A percentile compares a stretch with the other conserved stretches of the same genome.
Evolutionary conservation across 2,888 invertebrate genomes (phyloP).

Genomic region (Scaptomyza tumidula): DNA sequence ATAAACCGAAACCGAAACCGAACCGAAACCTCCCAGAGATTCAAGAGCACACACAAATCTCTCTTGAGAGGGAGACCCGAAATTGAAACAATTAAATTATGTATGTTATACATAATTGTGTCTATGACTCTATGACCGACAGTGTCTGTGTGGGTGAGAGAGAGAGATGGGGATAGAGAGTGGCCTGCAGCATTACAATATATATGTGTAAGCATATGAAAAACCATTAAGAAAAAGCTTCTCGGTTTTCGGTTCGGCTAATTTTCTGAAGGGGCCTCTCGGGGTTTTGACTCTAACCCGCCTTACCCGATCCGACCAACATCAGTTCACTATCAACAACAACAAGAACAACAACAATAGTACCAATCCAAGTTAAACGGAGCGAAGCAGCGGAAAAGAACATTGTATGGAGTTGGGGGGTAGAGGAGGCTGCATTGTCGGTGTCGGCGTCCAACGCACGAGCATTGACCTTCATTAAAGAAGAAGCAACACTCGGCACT

Average conservation of each 20-base stretch:
- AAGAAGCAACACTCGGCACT: slow-evolving; percentile 50
- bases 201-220: slow-evolving; percentile 22
- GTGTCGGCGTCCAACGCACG: slow-evolving; percentile 64
- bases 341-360: slow-evolving; percentile 28
- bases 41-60: slow-evolving; percentile 10
- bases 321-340: slow-evolving; percentile 51
- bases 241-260: slow-evolving; percentile 31
- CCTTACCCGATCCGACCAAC: slow-evolving; percentile 34
- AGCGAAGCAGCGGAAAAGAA: slow-evolving; percentile 52
- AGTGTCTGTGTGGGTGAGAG: slow-evolving; percentile 2
- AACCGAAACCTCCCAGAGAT: slow-evolving; percentile 25
- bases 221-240: slow-evolving; percentile 57
- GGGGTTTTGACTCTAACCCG: slow-evolving; percentile 48
- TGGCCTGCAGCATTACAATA: slow-evolving; percentile 35
- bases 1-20: slow-evolving; percentile 42
- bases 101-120: slow-evolving; percentile 66
- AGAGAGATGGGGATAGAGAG: slow-evolving; percentile 3
- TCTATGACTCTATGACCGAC: slow-evolving; percentile 11
- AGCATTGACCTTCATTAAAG: slow-evolving; percentile 82
- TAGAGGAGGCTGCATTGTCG: slow-evolving; percentile 24
- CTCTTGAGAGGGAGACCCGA: slow-evolving; percentile 42
- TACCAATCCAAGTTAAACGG: slow-evolving; percentile 46
- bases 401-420: slow-evolving; percentile 8
- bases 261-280: slow-evolving; percentile 7
- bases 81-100: slow-evolving; percentile 72